Conservation (phyloP, 1,140 invertebrate species). For the Cyclargus thomasi region DNA sequence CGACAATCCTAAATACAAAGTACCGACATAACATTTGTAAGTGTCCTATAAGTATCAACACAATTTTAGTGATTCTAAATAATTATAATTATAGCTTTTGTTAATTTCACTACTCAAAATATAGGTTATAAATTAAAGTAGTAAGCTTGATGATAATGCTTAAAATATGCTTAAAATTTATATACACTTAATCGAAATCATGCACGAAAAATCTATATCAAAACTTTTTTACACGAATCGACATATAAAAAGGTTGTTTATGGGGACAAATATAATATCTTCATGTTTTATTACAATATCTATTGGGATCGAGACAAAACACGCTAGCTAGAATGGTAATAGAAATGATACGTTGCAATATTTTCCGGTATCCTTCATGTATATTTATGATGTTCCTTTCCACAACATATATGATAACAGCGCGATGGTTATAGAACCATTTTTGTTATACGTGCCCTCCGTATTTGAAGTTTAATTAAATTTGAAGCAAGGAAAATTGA, state of each 20-base stretch:
- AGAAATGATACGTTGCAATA: conserved; percentile 17
- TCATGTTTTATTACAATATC: conserved; percentile 16
- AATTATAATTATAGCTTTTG: no score
- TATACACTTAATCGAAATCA: no score
- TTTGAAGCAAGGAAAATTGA: not conserved
- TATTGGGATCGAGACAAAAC: conserved; percentile 19
- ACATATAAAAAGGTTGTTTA: not conserved
- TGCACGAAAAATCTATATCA: no score
- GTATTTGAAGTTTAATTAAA: conserved; percentile 1
- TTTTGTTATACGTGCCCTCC: not conserved
- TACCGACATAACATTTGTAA: no score
- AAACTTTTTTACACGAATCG: not conserved
- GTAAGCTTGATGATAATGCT: no score
- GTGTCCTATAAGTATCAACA: no score
- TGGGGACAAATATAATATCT: conserved; percentile 5
- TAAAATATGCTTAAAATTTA: no score
- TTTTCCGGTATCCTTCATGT: conserved; percentile 17
- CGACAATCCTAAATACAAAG: no score
- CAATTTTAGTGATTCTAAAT: no score
- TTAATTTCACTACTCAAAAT: no score
- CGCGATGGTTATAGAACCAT: not conserved
- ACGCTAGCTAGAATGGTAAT: conserved; percentile 9
- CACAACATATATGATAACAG: conserved; percentile 11
- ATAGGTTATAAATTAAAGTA: no score
- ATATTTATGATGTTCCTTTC: conserved; percentile 17